Evolutionary conservation across 2,888 invertebrate genomes (phyloP), one percentile per base, ranked within the genome.

Genomic region (Willowsia nigromaculata): DNA sequence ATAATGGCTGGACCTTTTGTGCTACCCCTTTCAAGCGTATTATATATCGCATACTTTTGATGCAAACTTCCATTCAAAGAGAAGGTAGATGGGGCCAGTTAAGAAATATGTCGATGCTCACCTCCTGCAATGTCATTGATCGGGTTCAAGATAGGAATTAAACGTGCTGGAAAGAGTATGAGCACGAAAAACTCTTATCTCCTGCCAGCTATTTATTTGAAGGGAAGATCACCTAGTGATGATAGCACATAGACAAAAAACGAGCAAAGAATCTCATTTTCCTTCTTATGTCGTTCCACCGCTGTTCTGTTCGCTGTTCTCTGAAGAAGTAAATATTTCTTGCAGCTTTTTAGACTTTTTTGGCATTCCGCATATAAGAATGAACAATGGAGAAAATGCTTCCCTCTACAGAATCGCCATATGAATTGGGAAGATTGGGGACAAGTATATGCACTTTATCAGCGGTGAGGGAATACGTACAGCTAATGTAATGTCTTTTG

Each of bases 71-170:
- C 18, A 9, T 7, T 22, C 40, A 71, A 22, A 11, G 40, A 30
- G 43, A 25, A 43, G 40, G 71, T 22, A 18, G 71, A 71, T 43
- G 43, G 1, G 1, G 30, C 27, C 33, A 65, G 71, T 25, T 40
- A 71, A n/a, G n/a, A 71, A 43, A 37, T 40, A 71, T 40, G 43
- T 71, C 15, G 40, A 71, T 43, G 71, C 43, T 37, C 40, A 9
- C 22, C 11, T 11, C 22, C 25, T 71, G 71, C 22, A 18, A 13
- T 40, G 71, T 71, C 71, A 71, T 71, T 71, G 65, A 71, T 40
- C 40, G 71, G 71, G 71, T 43, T 71, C 37, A 37, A 43, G 71
- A 71, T 71, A 43, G 71, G 71, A 71, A 71, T 71, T 43, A 71
- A 11, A 71, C 71, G 37, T 71, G 71, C 40, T 71, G 71, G n/a